phyloP scores from a whole-genome alignment of 1,140 invertebrate species.

The Pachypsylla venusta region DNA sequence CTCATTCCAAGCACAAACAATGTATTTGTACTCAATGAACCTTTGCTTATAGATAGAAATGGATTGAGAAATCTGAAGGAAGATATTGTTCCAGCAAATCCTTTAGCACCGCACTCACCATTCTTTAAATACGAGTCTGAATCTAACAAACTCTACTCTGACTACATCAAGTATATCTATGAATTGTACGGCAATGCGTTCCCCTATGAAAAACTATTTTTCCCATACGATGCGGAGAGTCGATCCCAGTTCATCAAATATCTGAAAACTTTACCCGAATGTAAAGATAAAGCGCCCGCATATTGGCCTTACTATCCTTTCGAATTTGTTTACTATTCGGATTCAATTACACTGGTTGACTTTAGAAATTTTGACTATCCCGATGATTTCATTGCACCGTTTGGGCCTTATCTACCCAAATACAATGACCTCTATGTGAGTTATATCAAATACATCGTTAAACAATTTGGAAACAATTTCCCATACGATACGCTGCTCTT shows the following conservation, averaged over 20 bases:
- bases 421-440: not conserved
- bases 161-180: not conserved
- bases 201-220: not conserved
- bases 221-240: not conserved
- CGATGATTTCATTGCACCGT: not conserved
- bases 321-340: not conserved
- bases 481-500: not conserved
- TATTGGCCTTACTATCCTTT: slow-evolving; percentile 1
- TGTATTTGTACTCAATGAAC: not conserved
- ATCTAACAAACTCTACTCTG: not conserved
- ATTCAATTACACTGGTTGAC: not conserved
- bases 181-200: not conserved
- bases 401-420: slow-evolving; percentile 3
- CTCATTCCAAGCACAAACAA: not conserved
- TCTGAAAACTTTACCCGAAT: slow-evolving; percentile 6
- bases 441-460: not conserved
- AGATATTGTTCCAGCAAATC: not conserved
- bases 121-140: slow-evolving; percentile 1
- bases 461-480: not conserved
- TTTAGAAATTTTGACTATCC: slow-evolving; percentile 2
- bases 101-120: not conserved
- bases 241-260: not conserved
- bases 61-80: not conserved
- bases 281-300: not conserved
- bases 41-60: not conserved